phyloP scores from a whole-genome alignment of 2,888 invertebrate species.

The Callimorpha dominula region DNA sequence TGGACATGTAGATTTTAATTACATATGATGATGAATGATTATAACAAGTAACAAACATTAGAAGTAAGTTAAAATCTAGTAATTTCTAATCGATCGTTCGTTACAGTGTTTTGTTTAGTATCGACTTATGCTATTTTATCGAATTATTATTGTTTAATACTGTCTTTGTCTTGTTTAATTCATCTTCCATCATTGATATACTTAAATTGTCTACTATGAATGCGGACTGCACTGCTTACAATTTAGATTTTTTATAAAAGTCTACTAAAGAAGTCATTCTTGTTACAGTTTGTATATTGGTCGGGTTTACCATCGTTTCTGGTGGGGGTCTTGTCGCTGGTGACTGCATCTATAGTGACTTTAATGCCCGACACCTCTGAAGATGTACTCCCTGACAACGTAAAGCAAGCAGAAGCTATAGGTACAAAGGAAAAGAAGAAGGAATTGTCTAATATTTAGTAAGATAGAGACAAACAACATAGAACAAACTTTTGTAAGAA shows the following conservation, averaged over 20 bases:
- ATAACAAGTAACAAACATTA: too few species aligned
- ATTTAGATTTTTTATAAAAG: not conserved
- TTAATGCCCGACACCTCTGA: conserved; percentile 58
- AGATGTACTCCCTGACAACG: conserved; percentile 36
- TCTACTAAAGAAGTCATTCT: not conserved
- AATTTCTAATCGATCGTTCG: too few species aligned
- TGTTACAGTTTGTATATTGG: conserved; percentile 63
- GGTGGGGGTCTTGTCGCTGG: conserved; percentile 52
- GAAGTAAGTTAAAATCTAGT: too few species aligned
- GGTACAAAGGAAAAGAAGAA: conserved; percentile 4
- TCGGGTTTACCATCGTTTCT: conserved; percentile 55
- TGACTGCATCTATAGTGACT: conserved; percentile 51
- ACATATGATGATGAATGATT: not conserved
- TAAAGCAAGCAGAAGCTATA: conserved; percentile 18
- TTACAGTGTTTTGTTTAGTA: too few species aligned
- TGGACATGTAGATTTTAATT: not conserved
- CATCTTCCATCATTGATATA: too few species aligned
- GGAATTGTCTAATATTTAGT: not conserved
- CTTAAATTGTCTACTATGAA: not conserved
- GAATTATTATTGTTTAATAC: too few species aligned
- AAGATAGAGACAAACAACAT: not conserved
- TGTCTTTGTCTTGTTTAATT: too few species aligned
- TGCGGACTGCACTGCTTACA: not conserved
- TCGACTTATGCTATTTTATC: too few species aligned
- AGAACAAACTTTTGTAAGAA: not conserved